phyloP scores from a whole-genome alignment of 2,797 vertebrate species.

The Peromyscus eremicus region DNA sequence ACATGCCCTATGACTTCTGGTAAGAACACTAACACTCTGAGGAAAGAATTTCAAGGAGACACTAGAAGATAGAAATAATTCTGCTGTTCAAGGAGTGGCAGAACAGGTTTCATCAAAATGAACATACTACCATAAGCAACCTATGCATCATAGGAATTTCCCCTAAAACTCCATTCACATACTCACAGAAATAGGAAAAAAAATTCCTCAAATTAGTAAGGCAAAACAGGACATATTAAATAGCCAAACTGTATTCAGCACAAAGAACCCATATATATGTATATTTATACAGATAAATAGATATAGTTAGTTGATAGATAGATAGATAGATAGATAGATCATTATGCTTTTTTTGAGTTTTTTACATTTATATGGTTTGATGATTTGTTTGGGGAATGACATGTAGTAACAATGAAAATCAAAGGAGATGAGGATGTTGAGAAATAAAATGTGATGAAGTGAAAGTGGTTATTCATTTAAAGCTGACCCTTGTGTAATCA shows the following conservation, averaged over 20 bases:
- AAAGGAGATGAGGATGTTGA: background rate
- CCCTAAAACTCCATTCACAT: background rate
- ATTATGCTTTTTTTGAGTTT: background rate
- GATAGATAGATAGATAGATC: too few relatives aligned
- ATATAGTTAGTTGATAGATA: too few relatives aligned
- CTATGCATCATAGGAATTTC: background rate
- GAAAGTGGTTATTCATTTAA: conserved; percentile 20
- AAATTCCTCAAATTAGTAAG: background rate
- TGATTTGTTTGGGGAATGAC: conserved; percentile 21
- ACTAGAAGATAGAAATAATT: background rate
- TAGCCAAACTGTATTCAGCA: too few relatives aligned
- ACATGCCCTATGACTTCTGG: background rate
- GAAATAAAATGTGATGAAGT: background rate
- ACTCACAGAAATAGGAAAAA: background rate
- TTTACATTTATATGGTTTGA: background rate
- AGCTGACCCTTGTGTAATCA: background rate
- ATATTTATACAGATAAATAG: too few relatives aligned
- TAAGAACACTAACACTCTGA: background rate
- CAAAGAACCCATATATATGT: background rate
- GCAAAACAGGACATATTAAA: background rate
- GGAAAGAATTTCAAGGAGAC: background rate
- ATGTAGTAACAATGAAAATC: background rate
- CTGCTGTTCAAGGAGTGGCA: background rate
- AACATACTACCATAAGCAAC: background rate
- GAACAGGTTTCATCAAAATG: background rate